Evolutionary conservation across 1,140 invertebrate genomes (phyloP), one percentile per base, ranked within the genome.

Genomic region (Acromyrmex charruanus): DNA sequence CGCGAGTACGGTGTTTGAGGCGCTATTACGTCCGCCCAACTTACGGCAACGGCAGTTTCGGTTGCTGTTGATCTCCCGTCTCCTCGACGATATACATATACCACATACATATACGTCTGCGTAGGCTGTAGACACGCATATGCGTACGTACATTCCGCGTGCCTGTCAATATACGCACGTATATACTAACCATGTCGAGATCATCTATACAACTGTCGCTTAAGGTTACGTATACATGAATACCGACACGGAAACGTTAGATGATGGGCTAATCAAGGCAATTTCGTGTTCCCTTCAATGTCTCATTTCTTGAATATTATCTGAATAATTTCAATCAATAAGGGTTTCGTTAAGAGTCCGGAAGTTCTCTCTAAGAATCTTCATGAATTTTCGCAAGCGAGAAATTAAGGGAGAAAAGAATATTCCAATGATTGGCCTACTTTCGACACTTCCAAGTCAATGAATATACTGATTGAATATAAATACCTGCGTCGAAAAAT

Each of bases 1-100:
- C 63, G 58, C 53, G 51, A 85, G 59, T 82, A 28, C 77, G 88
- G 72, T 89, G 88, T 89, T 89, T 89, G 88, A 89, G 87, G 77
- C 88, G 58, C 77, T 75, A 89, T 89, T 89, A 89, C 77, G 77
- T 63, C 18, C 81, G 44, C 68, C 74, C 79, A 28, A 35, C 18
- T 28, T 58, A 69, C 61, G 25, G 25, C 58, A 49, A 49, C 72
- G 71, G 61, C 77, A 72, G 69, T 88, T 88, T 86, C 87, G 82
- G 39, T 39, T 88, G 69, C 79, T 18, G 25, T 49, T 69, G 63
- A 82, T 87, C 88, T 82, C 66, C 21, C 63, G 80, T 79, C 72
- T 82, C 66, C 85, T 65, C 25, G 55, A 63, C 44, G 53, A n/a
- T 25, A 3, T 51, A 44, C 71, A 75, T 86, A 3, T 39, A 35